Percentiles rank a stretch among this genome's conserved stretches.
Evolutionary conservation across 2,888 invertebrate species (phyloP).

Genomic region (Xestia rhomboidea): DNA sequence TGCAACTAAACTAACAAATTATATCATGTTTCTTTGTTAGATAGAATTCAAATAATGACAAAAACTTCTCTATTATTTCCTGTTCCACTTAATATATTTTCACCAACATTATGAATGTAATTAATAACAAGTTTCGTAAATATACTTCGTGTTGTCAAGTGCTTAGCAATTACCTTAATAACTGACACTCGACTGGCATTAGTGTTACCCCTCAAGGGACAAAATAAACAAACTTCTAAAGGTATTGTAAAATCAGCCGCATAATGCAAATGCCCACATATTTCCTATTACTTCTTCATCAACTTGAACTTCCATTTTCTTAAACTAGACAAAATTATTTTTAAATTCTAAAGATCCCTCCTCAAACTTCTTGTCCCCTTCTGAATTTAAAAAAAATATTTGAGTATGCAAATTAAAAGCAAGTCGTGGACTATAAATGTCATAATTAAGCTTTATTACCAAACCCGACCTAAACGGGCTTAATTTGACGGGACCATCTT

Average conservation of each 20-base stretch:
- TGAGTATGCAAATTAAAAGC: slow-evolving; percentile 57
- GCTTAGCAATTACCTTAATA: slow-evolving; percentile 51
- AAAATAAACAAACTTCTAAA: slow-evolving; percentile 9
- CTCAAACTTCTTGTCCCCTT: slow-evolving; percentile 6
- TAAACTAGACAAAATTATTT: slow-evolving; percentile 21
- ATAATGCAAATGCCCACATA: slow-evolving; percentile 1
- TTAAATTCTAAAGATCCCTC: slow-evolving; percentile 5
- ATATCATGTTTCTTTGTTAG: neutral
- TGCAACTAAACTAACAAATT: neutral
- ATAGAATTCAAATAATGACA: slow-evolving; percentile 1
- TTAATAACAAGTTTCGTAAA: slow-evolving; percentile 39
- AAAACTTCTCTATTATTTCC: slow-evolving; percentile 24
- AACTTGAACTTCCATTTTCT: slow-evolving; percentile 16
- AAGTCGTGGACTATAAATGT: slow-evolving; percentile 59
- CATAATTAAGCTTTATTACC: slow-evolving; percentile 63
- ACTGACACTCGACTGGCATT: slow-evolving; percentile 35
- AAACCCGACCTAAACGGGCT: slow-evolving; percentile 58
- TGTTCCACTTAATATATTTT: slow-evolving; percentile 18
- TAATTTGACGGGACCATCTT: slow-evolving; percentile 81
- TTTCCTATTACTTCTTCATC: neutral
- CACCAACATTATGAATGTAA: neutral
- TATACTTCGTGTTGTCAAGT: slow-evolving; percentile 44
- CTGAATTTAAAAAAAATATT: slow-evolving; percentile 47
- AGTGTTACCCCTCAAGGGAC: slow-evolving; percentile 42
- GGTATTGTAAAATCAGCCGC: slow-evolving; percentile 24